Evolutionary conservation across 2,113 vertebrate genomes (phyloP).

Genomic region (Arvicanthis niloticus): DNA sequence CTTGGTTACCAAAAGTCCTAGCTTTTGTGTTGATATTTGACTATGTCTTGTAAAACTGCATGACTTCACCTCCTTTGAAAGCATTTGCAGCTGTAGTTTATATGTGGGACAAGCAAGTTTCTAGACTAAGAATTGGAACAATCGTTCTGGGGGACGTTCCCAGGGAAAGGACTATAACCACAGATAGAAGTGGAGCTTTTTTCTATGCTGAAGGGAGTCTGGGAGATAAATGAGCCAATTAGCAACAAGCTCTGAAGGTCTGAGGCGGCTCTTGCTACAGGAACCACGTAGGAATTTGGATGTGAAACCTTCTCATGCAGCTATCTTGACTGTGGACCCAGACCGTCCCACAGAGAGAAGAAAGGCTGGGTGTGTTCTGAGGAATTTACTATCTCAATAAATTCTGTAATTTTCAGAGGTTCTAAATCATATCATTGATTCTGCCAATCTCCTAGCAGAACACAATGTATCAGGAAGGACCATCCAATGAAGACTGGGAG

Average conservation of each 20-base stretch:
- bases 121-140: background rate
- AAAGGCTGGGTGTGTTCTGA: background rate
- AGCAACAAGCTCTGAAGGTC: background rate
- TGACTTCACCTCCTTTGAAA: background rate
- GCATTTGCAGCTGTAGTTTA: background rate
- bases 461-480: background rate
- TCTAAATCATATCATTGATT: background rate
- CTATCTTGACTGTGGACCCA: background rate
- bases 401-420: background rate
- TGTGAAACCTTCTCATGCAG: background rate
- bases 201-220: background rate
- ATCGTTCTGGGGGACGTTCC: background rate
- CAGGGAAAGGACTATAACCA: background rate
- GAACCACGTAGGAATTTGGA: background rate
- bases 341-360: background rate
- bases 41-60: background rate
- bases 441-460: background rate
- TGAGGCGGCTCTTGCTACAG: background rate
- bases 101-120: background rate
- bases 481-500: background rate
- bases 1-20: background rate
- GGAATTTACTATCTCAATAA: background rate
- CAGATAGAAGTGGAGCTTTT: background rate
- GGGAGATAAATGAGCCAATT: background rate
- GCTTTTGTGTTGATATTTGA: background rate